Percentiles rank a stretch among this genome's conserved stretches.
Evolutionary conservation across 2,113 vertebrate genomes (phyloP).

Genomic region (Lepus americanus): DNA sequence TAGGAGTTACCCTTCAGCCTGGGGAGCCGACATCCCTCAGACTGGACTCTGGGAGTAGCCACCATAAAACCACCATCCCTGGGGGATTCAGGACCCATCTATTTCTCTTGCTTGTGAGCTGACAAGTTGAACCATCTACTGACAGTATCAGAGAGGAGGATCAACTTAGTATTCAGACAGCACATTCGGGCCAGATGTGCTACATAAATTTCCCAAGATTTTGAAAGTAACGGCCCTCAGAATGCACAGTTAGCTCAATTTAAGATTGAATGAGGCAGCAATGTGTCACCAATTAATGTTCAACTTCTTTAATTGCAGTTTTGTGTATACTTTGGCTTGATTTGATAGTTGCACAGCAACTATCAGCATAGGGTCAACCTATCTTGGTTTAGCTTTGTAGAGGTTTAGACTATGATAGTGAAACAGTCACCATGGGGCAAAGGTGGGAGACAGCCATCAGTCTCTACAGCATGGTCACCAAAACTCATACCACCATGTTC

Average conservation of each 20-base stretch:
- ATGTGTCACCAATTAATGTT: background rate
- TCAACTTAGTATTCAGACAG: background rate
- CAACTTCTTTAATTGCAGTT: background rate
- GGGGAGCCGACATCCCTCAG: background rate
- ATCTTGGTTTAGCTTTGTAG: background rate
- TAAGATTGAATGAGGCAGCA: background rate
- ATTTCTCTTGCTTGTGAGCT: background rate
- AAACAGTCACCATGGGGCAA: background rate
- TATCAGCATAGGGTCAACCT: background rate
- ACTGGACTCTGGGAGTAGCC: rapidly evolving
- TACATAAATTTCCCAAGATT: background rate
- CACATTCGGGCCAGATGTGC: background rate
- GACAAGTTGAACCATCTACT: background rate
- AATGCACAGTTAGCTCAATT: background rate
- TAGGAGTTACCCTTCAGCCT: background rate
- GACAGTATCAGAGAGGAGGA: background rate
- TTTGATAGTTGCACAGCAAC: background rate
- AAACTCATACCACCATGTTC: background rate
- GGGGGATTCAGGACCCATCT: background rate
- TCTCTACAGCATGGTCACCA: background rate
- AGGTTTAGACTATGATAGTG: background rate
- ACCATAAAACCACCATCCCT: background rate
- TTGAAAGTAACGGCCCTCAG: background rate
- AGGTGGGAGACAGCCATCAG: background rate
- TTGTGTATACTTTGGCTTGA: background rate